Percentiles rank a stretch among this genome's conserved stretches.
Evolutionary conservation across 1,140 invertebrate genomes (phyloP).

Genomic region (Hypothenemus hampei): DNA sequence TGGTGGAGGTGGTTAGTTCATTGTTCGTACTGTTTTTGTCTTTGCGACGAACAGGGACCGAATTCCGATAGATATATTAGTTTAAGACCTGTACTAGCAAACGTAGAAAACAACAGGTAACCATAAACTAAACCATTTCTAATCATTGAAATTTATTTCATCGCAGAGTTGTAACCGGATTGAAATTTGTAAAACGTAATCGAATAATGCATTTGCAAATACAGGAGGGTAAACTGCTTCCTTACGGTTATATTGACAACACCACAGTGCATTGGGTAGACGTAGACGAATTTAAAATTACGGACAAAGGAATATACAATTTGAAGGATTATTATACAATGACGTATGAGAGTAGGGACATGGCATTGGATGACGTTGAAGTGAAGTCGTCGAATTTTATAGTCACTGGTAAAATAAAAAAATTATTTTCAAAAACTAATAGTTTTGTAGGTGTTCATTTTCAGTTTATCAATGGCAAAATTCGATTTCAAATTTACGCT

Average conservation of each 20-base stretch:
- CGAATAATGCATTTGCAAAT: constrained; percentile 73
- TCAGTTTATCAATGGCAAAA: constrained; percentile 2
- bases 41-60: constrained; percentile 69
- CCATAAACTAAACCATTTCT: constrained; percentile 15
- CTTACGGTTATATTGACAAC: constrained; percentile 57
- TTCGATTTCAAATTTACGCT: constrained; percentile 15
- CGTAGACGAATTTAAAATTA: constrained; percentile 57
- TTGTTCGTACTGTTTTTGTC: constrained; percentile 83
- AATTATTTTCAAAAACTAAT: background rate
- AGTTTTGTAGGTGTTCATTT: constrained; percentile 18
- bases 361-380: constrained; percentile 74
- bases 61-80: constrained; percentile 75
- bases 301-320: constrained; percentile 46
- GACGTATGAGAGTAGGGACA: constrained; percentile 62
- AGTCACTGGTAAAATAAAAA: constrained; percentile 54
- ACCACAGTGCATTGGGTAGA: constrained; percentile 58
- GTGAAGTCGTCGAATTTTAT: constrained; percentile 50
- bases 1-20: constrained; percentile 81
- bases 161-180: constrained; percentile 68
- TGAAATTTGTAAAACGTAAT: constrained; percentile 64
- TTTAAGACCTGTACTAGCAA: constrained; percentile 57
- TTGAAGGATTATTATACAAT: constrained; percentile 66
- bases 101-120: constrained; percentile 67
- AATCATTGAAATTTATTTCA: background rate
- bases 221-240: constrained; percentile 61